Percentiles rank a stretch among this genome's conserved stretches.
phyloP scores from a whole-genome alignment of 2,888 invertebrate genomes.

The Drosophila macrospina region DNA sequence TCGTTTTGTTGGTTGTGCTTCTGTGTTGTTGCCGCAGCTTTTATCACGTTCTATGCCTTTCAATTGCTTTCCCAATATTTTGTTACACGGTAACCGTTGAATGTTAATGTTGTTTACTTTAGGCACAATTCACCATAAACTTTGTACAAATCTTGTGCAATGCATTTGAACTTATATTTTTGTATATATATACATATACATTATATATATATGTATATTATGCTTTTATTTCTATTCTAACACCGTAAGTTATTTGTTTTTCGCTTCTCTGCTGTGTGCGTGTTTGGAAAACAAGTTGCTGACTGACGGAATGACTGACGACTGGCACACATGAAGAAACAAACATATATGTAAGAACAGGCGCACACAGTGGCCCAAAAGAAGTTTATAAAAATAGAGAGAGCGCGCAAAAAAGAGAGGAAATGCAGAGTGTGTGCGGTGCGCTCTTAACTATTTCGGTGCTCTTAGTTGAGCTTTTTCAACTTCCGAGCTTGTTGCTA shows the following conservation, averaged over 20 bases:
- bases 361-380: conserved; percentile 50
- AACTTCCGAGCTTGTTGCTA: conserved; percentile 19
- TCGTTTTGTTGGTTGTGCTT: conserved; percentile 43
- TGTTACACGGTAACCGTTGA: conserved; percentile 53
- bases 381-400: conserved; percentile 49
- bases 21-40: conserved; percentile 70
- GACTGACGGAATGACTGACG: conserved; percentile 50
- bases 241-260: background rate
- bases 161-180: conserved; percentile 4
- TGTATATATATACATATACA: conserved; percentile 6
- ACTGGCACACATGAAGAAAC: conserved; percentile 4
- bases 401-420: conserved; percentile 18
- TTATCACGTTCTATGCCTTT: conserved; percentile 73
- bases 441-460: conserved; percentile 36
- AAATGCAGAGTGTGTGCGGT: background rate
- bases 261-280: conserved; percentile 32
- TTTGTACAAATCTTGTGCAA: conserved; percentile 18
- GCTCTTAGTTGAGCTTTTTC: conserved; percentile 42
- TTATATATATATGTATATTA: background rate
- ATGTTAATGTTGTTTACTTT: conserved; percentile 47
- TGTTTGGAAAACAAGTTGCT: conserved; percentile 71
- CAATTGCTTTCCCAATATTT: conserved; percentile 63
- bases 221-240: conserved; percentile 6
- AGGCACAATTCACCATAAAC: conserved; percentile 27
- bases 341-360: conserved; percentile 44